A percentile compares a stretch with the other conserved stretches of the same genome.
Conservation (phyloP, 2,113 vertebrate genomes). For the Austrofundulus limnaeus region DNA sequence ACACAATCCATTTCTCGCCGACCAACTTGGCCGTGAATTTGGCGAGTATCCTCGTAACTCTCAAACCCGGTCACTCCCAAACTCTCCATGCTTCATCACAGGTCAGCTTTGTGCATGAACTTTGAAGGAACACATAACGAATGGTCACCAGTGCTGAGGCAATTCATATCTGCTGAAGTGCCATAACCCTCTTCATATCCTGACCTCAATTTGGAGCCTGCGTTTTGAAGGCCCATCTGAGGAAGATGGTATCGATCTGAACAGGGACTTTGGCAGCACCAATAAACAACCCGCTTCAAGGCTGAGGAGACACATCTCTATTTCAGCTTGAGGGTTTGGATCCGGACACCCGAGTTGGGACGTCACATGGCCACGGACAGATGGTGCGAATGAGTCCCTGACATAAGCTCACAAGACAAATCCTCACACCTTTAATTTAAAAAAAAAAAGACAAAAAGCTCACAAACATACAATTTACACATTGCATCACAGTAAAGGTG, state of each 20-base stretch:
- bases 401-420: no score
- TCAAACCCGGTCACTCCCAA: conserved; percentile 32
- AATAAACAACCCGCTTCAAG: conserved; percentile 78
- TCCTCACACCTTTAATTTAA: no score
- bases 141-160: conserved; percentile 43
- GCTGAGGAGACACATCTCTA: conserved; percentile 69
- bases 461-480: no score
- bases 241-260: conserved; percentile 73
- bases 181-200: conserved; percentile 67
- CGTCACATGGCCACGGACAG: conserved; percentile 33
- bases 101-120: conserved; percentile 67
- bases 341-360: conserved; percentile 62
- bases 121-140: conserved; percentile 67
- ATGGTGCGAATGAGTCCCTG: conserved; percentile 24
- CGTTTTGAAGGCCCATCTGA: conserved; percentile 67
- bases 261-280: conserved; percentile 62
- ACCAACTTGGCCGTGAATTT: conserved; percentile 22
- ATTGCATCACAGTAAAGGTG: no score
- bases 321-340: conserved; percentile 57
- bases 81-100: conserved; percentile 63
- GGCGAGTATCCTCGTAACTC: conserved; percentile 52
- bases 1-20: conserved; percentile 56
- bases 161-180: conserved; percentile 60
- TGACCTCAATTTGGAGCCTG: conserved; percentile 74
- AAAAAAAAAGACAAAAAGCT: no score